Conservation (phyloP, 2,888 invertebrate genomes). For the Octonoba sinensis region DNA sequence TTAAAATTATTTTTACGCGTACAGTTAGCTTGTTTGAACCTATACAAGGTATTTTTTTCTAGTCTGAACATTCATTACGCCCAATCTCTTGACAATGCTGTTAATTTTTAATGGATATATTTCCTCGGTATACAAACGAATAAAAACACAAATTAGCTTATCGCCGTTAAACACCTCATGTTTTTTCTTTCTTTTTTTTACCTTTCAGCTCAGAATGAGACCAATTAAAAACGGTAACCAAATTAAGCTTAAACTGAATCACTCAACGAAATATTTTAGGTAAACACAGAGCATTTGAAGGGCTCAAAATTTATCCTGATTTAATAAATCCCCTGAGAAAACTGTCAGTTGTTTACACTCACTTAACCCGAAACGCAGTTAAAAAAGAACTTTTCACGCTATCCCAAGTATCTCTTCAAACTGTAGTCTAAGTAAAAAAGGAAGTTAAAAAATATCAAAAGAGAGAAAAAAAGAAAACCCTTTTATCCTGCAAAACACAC, state of each 20-base stretch:
- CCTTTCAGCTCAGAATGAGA: not conserved
- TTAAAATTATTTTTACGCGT: no score
- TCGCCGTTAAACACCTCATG: constrained; percentile 1
- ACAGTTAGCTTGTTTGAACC: no score
- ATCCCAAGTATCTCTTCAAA: constrained; percentile 1
- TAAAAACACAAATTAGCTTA: not conserved
- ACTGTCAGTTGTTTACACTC: constrained; percentile 1
- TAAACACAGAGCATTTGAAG: not conserved
- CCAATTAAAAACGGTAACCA: no score
- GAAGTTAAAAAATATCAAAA: constrained; percentile 16
- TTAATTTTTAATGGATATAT: no score
- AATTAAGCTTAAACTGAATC: no score
- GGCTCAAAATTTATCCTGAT: not conserved
- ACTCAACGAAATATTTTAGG: no score
- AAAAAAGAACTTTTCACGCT: constrained; percentile 10
- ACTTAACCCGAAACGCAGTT: constrained; percentile 4
- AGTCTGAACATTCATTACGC: no score
- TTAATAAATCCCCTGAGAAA: constrained; percentile 4
- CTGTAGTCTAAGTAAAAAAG: no score
- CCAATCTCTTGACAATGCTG: no score
- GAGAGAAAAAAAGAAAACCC: constrained; percentile 22
- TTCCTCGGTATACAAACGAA: not conserved
- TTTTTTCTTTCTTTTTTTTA: not conserved
- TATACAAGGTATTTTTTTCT: no score
- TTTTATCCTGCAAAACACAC: constrained; percentile 53